Base-by-base conservation (phyloP, 2,888 invertebrate genomes). In the Eilema caniola region DNA sequence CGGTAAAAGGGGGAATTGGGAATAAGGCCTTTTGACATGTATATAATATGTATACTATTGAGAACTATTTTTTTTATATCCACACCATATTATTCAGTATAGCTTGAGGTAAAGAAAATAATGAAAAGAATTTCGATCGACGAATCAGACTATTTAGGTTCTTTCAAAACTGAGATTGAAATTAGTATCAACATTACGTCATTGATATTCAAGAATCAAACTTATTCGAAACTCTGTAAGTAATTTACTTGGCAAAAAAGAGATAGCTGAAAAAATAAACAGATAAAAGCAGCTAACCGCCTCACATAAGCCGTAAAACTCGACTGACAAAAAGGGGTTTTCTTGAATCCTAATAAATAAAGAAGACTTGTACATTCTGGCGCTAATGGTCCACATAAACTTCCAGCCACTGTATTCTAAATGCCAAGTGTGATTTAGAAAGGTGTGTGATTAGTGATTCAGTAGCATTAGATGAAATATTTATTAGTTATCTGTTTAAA, bases 261-360 rank as follows among this genome's bases (percentile, higher is more conserved):
- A 28, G n/a, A n/a, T 20, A 61, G 31, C 31, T 61, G 28, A 56
- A 31, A 64, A 53, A 31, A 64, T 28, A 53, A 56, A 53, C 28
- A 56, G 64, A 64, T 37, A 59, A 59, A 63, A 67, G 47, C 47
- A 47, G 16, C 67, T 67, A 61, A 67, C 60, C 28, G n/a, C 47
- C 59, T 23, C 59, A 59, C 62, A 41, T 60, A 20, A 47, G 61
- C n/a, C 61, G 41, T 61, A 53, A 62, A 69, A 60, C 37, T 65
- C 60, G n/a, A 69, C 69, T 53, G 61, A 61, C 33, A 64, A 65
- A 65, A 69, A 69, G 60, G 59, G 67, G 37, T 62, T 61, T 67
- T 60, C 47, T n/a, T 41, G 37, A 47, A 60, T 47, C 67, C 60
- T 31, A 67, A 67, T 61, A 67, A 67, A 61, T 60, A 47, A 67